These are phyloP conservation scores for Iphiclides podalirius DNA, from an alignment of 2,888 invertebrate species.

Conservation along the genomic window DNA sequence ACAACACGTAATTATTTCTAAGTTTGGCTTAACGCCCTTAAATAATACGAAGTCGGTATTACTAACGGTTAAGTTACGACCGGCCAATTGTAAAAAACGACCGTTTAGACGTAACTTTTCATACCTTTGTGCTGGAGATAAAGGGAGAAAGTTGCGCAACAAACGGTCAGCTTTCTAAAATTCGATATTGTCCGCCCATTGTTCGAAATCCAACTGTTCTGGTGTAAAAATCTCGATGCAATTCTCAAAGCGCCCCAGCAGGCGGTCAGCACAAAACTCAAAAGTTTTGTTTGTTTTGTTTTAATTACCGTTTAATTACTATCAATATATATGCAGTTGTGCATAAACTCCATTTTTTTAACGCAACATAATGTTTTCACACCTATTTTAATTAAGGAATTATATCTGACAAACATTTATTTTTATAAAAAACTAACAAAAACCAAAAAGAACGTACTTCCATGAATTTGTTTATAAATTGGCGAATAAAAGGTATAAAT, in stretches of 20 bases:
- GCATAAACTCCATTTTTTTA: too few species aligned
- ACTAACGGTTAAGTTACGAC: conserved; percentile 33
- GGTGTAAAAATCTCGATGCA: conserved; percentile 24
- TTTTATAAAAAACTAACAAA: too few species aligned
- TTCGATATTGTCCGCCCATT: conserved; percentile 58
- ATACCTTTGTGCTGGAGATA: conserved; percentile 66
- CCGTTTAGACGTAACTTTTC: conserved; percentile 46
- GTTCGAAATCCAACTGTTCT: conserved; percentile 48
- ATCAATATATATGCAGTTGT: too few species aligned
- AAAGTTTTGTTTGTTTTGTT: conserved; percentile 12
- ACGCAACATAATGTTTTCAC: too few species aligned
- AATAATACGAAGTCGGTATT: too few species aligned
- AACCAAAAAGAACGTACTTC: too few species aligned
- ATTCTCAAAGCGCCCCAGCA: conserved; percentile 24
- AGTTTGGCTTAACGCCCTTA: neutral
- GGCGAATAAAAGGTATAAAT: neutral
- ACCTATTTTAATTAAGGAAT: too few species aligned
- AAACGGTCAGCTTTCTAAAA: conserved; percentile 70
- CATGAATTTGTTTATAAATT: too few species aligned
- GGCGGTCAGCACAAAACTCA: conserved; percentile 23
- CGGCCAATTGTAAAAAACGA: conserved; percentile 8
- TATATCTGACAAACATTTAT: too few species aligned
- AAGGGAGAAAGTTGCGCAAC: conserved; percentile 76
- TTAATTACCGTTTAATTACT: conserved; percentile 15
- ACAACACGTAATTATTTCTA: neutral